Evolutionary conservation across 2,113 vertebrate genomes (phyloP).

Genomic region (Alces alces): DNA sequence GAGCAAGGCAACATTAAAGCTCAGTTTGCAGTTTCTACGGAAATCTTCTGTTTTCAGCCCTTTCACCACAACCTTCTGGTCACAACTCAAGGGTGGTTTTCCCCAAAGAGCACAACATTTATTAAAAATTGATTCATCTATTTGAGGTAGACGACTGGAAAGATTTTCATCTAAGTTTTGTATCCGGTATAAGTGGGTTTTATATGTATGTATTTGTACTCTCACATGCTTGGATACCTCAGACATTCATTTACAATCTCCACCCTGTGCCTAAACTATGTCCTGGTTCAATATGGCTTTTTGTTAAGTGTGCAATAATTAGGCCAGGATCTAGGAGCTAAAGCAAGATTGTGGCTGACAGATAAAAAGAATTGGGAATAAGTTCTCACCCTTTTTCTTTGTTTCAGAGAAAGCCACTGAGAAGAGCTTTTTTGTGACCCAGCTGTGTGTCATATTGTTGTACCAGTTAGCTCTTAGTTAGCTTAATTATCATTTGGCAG

Average conservation of each 20-base stretch:
- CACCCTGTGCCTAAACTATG: conserved; percentile 38
- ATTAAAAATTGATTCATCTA: conserved; percentile 7
- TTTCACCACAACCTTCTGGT: background rate
- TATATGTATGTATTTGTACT: background rate
- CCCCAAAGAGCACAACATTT: background rate
- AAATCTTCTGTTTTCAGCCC: background rate
- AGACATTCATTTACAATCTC: conserved; percentile 51
- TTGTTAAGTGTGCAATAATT: background rate
- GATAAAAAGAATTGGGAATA: background rate
- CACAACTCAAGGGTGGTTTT: background rate
- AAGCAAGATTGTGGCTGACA: background rate
- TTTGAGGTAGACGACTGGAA: conserved; percentile 7
- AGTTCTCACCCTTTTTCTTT: background rate
- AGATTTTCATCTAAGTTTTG: conserved; percentile 49
- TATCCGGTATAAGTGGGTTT: background rate
- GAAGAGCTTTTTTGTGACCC: background rate
- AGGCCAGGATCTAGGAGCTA: background rate
- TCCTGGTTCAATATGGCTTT: conserved; percentile 41
- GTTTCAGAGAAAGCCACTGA: background rate
- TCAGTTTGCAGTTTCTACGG: background rate
- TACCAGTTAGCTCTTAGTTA: background rate
- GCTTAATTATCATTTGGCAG: background rate
- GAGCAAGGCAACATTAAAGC: background rate
- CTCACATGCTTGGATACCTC: background rate
- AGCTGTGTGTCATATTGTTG: background rate